A percentile compares a stretch with the other conserved stretches of the same genome.
Conservation (phyloP, 2,797 vertebrate genomes). For the Heteromormyrus szaboi region DNA sequence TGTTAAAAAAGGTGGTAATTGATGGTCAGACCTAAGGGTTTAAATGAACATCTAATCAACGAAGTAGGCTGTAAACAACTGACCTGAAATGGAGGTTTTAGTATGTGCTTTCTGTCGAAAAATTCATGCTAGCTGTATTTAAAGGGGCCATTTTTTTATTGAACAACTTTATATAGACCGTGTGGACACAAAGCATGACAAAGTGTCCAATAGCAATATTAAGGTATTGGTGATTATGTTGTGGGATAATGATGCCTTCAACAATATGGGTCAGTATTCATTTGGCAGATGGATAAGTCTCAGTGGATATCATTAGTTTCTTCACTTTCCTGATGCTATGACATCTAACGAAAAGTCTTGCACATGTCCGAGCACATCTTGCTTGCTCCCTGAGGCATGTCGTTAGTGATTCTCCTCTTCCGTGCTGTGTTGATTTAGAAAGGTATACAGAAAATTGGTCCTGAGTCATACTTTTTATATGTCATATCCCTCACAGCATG, state of each 20-base stretch:
- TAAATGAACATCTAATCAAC: slow-evolving; percentile 21
- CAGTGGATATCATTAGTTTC: not conserved
- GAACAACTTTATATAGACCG: not conserved
- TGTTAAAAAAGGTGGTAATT: slow-evolving; percentile 25
- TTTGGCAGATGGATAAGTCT: not conserved
- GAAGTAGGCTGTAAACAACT: slow-evolving; percentile 18
- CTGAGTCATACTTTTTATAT: not conserved
- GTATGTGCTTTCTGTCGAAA: not conserved
- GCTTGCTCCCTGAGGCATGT: not conserved
- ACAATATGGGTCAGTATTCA: slow-evolving; percentile 4
- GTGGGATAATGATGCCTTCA: not conserved
- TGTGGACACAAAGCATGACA: not conserved
- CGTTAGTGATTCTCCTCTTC: not conserved
- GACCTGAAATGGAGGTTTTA: slow-evolving; percentile 5
- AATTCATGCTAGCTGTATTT: not conserved
- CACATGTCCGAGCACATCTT: not conserved
- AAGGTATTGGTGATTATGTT: not conserved
- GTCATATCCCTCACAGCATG: not conserved
- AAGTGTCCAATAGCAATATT: not conserved
- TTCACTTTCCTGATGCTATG: not conserved
- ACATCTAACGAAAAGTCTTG: not conserved
- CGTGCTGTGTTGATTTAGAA: not conserved
- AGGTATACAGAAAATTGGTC: not conserved
- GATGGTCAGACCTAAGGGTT: slow-evolving; percentile 16
- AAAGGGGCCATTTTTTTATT: not conserved